Evolutionary conservation across 2,797 vertebrate genomes (phyloP), one percentile per base, ranked within the genome.

Genomic region (Centropyge bicolor): DNA sequence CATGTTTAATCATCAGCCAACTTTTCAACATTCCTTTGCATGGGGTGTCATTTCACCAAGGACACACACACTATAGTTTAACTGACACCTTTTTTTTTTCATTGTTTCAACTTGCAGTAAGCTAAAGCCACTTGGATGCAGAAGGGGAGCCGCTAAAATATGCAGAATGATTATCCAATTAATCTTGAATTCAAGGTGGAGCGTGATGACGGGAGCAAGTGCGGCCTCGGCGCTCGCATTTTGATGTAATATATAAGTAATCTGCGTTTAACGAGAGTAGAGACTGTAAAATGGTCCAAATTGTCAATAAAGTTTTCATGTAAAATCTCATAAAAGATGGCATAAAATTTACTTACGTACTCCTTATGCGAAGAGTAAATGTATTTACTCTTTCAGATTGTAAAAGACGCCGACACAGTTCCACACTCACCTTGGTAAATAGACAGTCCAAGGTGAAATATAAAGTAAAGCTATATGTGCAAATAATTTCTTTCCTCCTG

Each of bases 1-100:
- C 46, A 27, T 65, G 76, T 77, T 85, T 87, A 89, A 78, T 86
- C 72, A 88, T 81, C 69, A 78, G 74, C 46, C 35, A 66, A 68
- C 38, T 61, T 84, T 64, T 60, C 40, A 72, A 60, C 40, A 61
- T 41, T 31, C 4, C 27, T 41, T 70, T 41, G 7, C 27, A 8
- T 63, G 31, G 5, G 48, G n/a, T 41, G 20, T 49, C 40, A 55
- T 80, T 70, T 82, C 77, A 71, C 51, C 45, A 19, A 45, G 51
- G 31, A 55, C 20, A 48, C 36, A 48, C 36, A 61, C 40, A 76
- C 45, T 82, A 84, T 75, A 52, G 54, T 65, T 84, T 38, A 54
- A 69, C 17, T 57, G 40, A 75, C 31, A 54, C 19, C 19, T 31
- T 31, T 31, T 31, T 8, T 55, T 70, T 55, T 63, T 38, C 5